Percentiles rank a stretch among this genome's conserved stretches.
Evolutionary conservation across 2,113 vertebrate species (phyloP).

Genomic region (Phaethon lepturus): DNA sequence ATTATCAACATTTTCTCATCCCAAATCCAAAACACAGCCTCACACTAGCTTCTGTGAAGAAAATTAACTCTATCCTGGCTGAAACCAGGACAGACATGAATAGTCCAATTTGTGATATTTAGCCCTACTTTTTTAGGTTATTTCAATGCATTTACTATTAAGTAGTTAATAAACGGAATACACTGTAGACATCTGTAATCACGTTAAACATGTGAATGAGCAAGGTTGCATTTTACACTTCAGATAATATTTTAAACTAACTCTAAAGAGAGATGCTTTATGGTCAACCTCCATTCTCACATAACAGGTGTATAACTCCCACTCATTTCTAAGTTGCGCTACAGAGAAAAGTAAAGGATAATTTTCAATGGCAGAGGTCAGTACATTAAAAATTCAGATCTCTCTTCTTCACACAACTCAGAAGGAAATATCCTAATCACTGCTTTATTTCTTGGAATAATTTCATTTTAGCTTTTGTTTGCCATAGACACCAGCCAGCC

Average conservation of each 20-base stretch:
- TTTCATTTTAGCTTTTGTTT: not conserved
- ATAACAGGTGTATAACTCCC: constrained; percentile 38
- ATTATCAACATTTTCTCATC: too few relatives aligned
- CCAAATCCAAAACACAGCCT: too few relatives aligned
- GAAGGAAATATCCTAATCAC: not conserved
- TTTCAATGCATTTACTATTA: not conserved
- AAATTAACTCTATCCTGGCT: too few relatives aligned
- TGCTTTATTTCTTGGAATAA: not conserved
- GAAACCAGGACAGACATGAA: not conserved
- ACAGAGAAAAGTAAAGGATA: not conserved
- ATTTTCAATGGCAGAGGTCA: not conserved
- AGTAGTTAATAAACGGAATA: not conserved
- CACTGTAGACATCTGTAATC: not conserved
- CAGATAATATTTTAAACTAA: not conserved
- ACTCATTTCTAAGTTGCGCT: constrained; percentile 21
- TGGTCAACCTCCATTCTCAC: not conserved
- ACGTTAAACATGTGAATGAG: not conserved
- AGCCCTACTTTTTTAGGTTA: not conserved
- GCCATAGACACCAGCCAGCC: not conserved
- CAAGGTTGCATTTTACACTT: not conserved
- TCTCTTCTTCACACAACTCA: not conserved
- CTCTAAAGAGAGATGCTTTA: not conserved
- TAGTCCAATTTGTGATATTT: not conserved
- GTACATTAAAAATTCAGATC: not conserved
- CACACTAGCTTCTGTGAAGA: too few relatives aligned